Conservation (phyloP, 2,797 vertebrate species). For the Cyprinodon diabolis region DNA sequence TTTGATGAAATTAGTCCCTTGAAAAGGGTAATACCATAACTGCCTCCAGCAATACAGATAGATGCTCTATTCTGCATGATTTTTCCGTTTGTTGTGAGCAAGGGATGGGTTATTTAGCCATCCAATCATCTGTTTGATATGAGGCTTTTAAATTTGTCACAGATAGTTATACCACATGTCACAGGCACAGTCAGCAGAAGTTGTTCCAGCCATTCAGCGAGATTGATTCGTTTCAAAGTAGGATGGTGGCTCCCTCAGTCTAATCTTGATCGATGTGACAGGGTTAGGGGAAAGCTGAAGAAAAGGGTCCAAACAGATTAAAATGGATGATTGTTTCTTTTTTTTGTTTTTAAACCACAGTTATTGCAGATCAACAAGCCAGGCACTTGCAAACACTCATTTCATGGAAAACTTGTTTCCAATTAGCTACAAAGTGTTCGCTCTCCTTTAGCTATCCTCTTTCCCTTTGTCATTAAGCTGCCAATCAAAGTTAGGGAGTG, state of each 20-base stretch:
- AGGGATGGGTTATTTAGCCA: constrained; percentile 64
- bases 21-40: constrained; percentile 77
- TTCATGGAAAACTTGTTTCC: constrained; percentile 38
- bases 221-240: constrained; percentile 64
- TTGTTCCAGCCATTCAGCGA: constrained; percentile 51
- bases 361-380: constrained; percentile 38
- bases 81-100: constrained; percentile 28
- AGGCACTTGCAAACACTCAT: constrained; percentile 17
- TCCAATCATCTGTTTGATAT: constrained; percentile 61
- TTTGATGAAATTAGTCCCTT: constrained; percentile 45
- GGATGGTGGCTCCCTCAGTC: constrained; percentile 54
- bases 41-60: constrained; percentile 67
- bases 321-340: constrained; percentile 61
- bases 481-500: constrained; percentile 76
- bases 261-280: constrained; percentile 72
- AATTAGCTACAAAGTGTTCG: constrained; percentile 58
- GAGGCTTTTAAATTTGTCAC: constrained; percentile 70
- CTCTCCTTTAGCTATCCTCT: constrained; percentile 59
- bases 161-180: constrained; percentile 51
- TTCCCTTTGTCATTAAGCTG: constrained; percentile 75
- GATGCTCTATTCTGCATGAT: constrained; percentile 56
- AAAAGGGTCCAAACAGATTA: constrained; percentile 55
- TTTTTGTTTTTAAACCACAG: constrained; percentile 31
- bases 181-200: constrained; percentile 51
- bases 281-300: constrained; percentile 41